phyloP scores from a whole-genome alignment of 2,888 invertebrate species.

The Leucoma salicis region DNA sequence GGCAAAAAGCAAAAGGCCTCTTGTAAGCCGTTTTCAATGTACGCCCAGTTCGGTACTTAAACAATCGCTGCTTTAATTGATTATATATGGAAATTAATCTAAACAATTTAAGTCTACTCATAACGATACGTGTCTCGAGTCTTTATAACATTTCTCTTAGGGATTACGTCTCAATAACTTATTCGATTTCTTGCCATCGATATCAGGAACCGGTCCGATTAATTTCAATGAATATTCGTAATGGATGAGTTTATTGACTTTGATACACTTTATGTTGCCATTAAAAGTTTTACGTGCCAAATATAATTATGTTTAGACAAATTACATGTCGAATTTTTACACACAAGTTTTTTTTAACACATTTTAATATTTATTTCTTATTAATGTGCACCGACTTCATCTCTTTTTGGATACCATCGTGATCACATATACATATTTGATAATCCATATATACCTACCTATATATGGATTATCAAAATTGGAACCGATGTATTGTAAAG shows the following conservation, averaged over 20 bases:
- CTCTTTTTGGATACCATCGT: not conserved
- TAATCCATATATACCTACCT: too few species aligned
- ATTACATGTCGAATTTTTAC: constrained; percentile 11
- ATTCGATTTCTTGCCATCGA: constrained; percentile 20
- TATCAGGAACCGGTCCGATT: constrained; percentile 30
- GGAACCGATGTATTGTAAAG: too few species aligned
- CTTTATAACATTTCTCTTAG: constrained; percentile 2
- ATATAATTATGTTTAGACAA: constrained; percentile 30
- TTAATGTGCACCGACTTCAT: not conserved
- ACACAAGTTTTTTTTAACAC: constrained; percentile 4
- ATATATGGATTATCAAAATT: too few species aligned
- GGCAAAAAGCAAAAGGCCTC: too few species aligned
- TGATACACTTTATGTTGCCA: constrained; percentile 26
- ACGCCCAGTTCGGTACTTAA: not conserved
- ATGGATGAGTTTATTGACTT: constrained; percentile 38
- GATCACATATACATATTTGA: not conserved
- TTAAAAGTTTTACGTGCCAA: constrained; percentile 28
- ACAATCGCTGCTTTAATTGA: constrained; percentile 1
- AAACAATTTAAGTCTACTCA: not conserved
- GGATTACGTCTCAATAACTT: constrained; percentile 4
- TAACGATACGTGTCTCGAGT: constrained; percentile 2
- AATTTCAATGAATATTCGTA: constrained; percentile 29
- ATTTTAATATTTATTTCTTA: not conserved
- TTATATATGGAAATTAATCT: not conserved
- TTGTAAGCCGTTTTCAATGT: constrained; percentile 2